These are phyloP conservation scores for Dendrolimus pini DNA, from an alignment of 2,888 invertebrate genomes.

Conservation along the genomic window DNA sequence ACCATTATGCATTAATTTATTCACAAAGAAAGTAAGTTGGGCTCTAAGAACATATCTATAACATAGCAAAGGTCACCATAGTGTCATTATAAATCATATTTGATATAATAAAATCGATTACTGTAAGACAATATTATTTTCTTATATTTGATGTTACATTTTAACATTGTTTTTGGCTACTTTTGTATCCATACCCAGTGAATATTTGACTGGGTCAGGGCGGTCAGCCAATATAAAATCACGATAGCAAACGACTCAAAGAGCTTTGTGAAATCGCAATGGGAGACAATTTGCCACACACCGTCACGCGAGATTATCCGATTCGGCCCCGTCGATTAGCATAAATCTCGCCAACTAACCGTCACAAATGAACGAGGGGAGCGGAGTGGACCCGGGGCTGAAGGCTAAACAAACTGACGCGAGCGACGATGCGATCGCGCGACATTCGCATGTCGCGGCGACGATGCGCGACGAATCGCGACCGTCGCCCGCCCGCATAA, in stretches of 20 bases:
- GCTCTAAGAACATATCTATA: too few relatives aligned
- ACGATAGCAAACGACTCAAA: conserved; percentile 34
- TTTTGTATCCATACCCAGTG: too few relatives aligned
- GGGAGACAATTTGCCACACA: conserved; percentile 70
- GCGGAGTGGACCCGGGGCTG: conserved; percentile 26
- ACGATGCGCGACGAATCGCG: conserved; percentile 71
- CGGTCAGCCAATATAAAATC: not conserved
- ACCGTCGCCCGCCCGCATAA: conserved; percentile 69
- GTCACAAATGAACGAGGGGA: conserved; percentile 62
- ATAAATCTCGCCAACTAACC: conserved; percentile 75
- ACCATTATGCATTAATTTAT: not conserved
- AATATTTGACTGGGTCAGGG: not conserved
- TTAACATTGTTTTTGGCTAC: too few relatives aligned
- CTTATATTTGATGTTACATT: too few relatives aligned
- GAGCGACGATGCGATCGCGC: conserved; percentile 43
- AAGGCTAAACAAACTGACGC: conserved; percentile 51
- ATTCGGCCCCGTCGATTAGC: conserved; percentile 71
- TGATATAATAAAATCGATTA: too few relatives aligned
- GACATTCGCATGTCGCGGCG: conserved; percentile 48
- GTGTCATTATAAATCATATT: too few relatives aligned
- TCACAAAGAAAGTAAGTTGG: too few relatives aligned
- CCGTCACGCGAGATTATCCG: conserved; percentile 69
- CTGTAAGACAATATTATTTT: too few relatives aligned
- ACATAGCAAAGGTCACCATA: too few relatives aligned
- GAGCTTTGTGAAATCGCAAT: conserved; percentile 56